Conservation (phyloP, 2,113 vertebrate genomes). For the Apteryx owenii region DNA sequence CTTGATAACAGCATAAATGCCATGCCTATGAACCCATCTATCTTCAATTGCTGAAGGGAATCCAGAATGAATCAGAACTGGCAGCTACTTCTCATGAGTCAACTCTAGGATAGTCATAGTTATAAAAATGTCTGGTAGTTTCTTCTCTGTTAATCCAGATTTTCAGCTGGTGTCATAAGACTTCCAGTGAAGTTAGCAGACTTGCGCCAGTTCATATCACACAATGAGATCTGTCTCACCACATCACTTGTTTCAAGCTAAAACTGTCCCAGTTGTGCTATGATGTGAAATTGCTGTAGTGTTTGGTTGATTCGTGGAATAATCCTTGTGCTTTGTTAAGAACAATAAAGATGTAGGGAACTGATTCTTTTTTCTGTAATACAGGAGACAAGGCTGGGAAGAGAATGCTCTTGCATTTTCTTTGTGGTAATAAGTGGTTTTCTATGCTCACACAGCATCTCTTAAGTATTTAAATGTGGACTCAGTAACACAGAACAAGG, state of each 20-base stretch:
- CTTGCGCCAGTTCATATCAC: not conserved
- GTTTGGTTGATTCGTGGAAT: accelerated
- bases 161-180: not conserved
- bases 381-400: not conserved
- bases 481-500: not conserved
- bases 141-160: not conserved
- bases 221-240: not conserved
- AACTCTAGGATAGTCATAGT: not conserved
- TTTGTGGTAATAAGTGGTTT: not conserved
- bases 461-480: not conserved
- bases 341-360: not conserved
- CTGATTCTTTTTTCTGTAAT: not conserved
- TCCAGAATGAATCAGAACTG: not conserved
- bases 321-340: not conserved
- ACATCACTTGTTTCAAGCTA: not conserved
- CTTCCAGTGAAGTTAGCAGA: not conserved
- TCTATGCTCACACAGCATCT: not conserved
- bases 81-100: not conserved
- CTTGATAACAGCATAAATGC: not conserved
- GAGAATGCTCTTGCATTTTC: not conserved
- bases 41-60: not conserved
- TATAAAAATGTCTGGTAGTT: not conserved
- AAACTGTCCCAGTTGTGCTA: not conserved
- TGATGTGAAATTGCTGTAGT: not conserved
- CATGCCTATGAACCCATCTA: not conserved